Conservation (phyloP, 2,797 vertebrate species). For the Glyptemys insculpta region DNA sequence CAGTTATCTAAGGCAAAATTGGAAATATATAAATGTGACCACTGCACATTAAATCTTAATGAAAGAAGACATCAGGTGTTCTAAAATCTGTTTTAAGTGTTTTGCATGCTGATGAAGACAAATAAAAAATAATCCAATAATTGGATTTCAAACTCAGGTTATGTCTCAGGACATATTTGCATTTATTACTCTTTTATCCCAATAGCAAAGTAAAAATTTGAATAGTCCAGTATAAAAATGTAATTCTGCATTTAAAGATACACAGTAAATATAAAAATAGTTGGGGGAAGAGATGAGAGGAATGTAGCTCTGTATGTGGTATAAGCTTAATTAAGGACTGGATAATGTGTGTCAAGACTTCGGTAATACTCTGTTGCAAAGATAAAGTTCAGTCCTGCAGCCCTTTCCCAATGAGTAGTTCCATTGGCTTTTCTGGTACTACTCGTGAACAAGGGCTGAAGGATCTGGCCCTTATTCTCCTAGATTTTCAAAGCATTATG, state of each 20-base stretch:
- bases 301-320: background rate
- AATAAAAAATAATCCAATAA: background rate
- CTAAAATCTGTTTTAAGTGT: background rate
- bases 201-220: background rate
- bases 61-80: background rate
- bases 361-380: background rate
- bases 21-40: background rate
- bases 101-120: background rate
- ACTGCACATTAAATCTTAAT: background rate
- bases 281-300: background rate
- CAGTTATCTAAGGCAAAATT: background rate
- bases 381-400: background rate
- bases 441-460: background rate
- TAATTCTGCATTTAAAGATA: background rate
- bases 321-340: background rate
- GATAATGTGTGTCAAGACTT: background rate
- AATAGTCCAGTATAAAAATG: slow-evolving; percentile 8
- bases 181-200: background rate
- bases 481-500: background rate
- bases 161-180: background rate
- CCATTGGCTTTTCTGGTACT: background rate
- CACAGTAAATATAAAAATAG: background rate
- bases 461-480: background rate
- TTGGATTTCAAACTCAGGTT: background rate
- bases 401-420: background rate